Conservation (phyloP, 37 sponge, comb jelly and placozoan genomes). For the Agelas oroides region DNA sequence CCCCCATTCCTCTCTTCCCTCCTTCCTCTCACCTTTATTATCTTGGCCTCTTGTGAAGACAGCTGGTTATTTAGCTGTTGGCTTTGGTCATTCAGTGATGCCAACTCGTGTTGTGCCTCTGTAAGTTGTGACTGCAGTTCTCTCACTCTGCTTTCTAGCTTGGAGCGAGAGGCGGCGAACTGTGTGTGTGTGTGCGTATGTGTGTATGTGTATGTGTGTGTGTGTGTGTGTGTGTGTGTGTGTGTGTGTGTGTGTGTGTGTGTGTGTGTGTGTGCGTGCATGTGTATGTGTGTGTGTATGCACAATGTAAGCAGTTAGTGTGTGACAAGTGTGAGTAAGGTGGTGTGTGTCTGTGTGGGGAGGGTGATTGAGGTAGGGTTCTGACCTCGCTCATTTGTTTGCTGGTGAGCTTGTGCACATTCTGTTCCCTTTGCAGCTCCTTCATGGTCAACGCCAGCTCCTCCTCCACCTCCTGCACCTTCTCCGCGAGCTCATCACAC, state of each 20-base stretch:
- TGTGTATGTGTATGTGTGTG: neutral
- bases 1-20: too few relatives aligned
- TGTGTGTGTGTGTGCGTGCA: neutral
- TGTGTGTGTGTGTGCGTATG: neutral
- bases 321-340: too few relatives aligned
- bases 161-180: neutral
- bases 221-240: neutral
- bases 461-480: constrained; percentile 65
- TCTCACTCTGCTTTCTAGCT: constrained; percentile 38
- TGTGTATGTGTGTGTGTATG: too few relatives aligned
- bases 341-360: too few relatives aligned
- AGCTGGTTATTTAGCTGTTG: constrained; percentile 27
- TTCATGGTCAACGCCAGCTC: constrained; percentile 55
- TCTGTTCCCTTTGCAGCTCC: constrained; percentile 41
- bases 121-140: constrained; percentile 37
- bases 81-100: constrained; percentile 27
- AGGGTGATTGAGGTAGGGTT: too few relatives aligned
- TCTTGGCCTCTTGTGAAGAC: constrained; percentile 17
- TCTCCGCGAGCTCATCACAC: constrained; percentile 51
- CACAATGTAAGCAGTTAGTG: too few relatives aligned
- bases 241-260: too few relatives aligned
- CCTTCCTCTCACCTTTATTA: constrained; percentile 21
- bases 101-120: constrained; percentile 14
- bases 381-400: constrained; percentile 43
- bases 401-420: neutral